Base-by-base conservation (phyloP, 2,888 invertebrate species). In the Minunthozetes semirufus region DNA sequence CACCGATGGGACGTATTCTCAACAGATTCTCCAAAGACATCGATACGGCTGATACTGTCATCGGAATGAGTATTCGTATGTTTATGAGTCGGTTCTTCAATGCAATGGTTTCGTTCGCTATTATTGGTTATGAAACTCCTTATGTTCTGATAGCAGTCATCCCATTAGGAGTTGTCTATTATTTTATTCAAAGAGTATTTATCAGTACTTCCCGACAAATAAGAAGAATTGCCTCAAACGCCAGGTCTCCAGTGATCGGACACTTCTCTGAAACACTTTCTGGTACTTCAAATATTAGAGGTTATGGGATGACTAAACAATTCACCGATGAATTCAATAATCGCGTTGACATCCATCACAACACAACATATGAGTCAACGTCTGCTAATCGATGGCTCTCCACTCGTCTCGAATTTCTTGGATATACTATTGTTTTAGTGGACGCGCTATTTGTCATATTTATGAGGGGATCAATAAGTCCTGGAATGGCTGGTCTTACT, bases 241-340 rank as follows among this genome's bases (percentile, higher is more conserved):
- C 85, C 19, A 80, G 86, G 56, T 87, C 87, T 17, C 87, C 87
- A 0, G 84, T 87, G 38, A 87, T 85, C 80, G 85, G 85, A 9
- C 86, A 86, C 78, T 86, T 87, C 78, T 82, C 84, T 3, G 87
- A 87, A 80, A 86, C 86, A 11, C 81, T 86, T 42, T 81, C 81
- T 9, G 86, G 86, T 29, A 83, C 84, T 11, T 80, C 82, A 5
- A 81, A 82, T 5, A 84, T 84, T 46, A 75, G 81, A 59, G 82
- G 81, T 4, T 81, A 79, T 73, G 77, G 77, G 17, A 78, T 78
- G 33, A 76, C 79, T 61, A 72, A 77, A 22, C 53, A 76, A 17
- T 85, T 87, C 78, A 83, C 86, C 2, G 63, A 79, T n/a, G 84
- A 85, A 68, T 85, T 85, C 0, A 84, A 86, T 73, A 75, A 78